These are phyloP conservation scores for Peribatodes rhomboidaria DNA, from an alignment of 2,888 invertebrate species.

Conservation along the genomic window DNA sequence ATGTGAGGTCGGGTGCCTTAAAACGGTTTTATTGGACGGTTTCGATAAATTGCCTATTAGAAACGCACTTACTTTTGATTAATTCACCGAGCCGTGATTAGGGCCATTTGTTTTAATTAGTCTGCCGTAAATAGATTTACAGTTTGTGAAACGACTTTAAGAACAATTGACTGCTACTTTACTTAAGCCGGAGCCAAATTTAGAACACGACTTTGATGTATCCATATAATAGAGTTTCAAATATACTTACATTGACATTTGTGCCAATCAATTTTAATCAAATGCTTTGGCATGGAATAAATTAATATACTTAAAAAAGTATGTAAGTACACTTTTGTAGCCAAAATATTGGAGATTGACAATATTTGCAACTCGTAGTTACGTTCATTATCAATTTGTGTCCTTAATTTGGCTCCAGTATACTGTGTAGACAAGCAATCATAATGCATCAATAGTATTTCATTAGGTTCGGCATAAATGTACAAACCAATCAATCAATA, in stretches of 20 bases:
- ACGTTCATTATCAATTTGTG: too few relatives aligned
- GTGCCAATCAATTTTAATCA: background rate
- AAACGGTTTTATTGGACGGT: conserved; percentile 60
- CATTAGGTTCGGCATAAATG: too few relatives aligned
- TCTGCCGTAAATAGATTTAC: conserved; percentile 38
- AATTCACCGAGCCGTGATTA: conserved; percentile 52
- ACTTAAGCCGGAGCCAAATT: background rate
- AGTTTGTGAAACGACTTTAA: conserved; percentile 22
- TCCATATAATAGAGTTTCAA: background rate
- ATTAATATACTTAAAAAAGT: too few relatives aligned
- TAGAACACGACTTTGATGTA: background rate
- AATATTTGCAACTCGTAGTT: too few relatives aligned
- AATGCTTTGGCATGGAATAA: too few relatives aligned
- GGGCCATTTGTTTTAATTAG: conserved; percentile 57
- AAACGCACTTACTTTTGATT: conserved; percentile 61
- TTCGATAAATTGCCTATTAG: conserved; percentile 63
- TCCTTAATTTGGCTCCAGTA: too few relatives aligned
- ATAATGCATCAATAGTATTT: too few relatives aligned
- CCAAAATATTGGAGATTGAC: too few relatives aligned
- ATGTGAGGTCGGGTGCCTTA: conserved; percentile 57
- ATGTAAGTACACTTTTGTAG: too few relatives aligned
- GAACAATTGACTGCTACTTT: background rate
- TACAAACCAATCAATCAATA: too few relatives aligned
- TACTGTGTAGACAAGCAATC: too few relatives aligned
- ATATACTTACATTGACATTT: background rate